phyloP scores from a whole-genome alignment of 2,888 invertebrate species.

The Microctonus brassicae region DNA sequence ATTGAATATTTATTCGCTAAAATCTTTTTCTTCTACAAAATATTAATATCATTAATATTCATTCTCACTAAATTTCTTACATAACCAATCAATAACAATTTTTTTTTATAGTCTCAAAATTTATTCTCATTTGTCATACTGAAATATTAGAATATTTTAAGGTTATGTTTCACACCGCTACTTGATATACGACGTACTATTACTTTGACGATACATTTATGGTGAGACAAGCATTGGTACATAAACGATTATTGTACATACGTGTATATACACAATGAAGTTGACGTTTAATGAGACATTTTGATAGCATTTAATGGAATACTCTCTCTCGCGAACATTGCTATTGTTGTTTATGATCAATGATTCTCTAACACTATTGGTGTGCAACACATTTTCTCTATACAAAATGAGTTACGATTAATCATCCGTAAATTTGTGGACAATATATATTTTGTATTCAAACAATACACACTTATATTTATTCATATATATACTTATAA shows the following conservation, averaged over 20 bases:
- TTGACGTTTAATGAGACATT: slow-evolving; percentile 59
- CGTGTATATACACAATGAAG: slow-evolving; percentile 16
- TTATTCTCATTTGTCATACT: too few species aligned
- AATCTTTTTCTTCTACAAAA: too few species aligned
- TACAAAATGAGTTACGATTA: background rate
- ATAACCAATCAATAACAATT: too few species aligned
- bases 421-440: background rate
- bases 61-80: too few species aligned
- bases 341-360: slow-evolving; percentile 51
- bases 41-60: too few species aligned
- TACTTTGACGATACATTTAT: slow-evolving; percentile 48
- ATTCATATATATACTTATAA: background rate
- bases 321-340: slow-evolving; percentile 41
- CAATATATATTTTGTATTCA: background rate
- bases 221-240: slow-evolving; percentile 41
- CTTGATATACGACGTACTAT: background rate
- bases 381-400: slow-evolving; percentile 23
- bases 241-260: slow-evolving; percentile 49
- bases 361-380: slow-evolving; percentile 36
- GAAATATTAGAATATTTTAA: background rate
- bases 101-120: too few species aligned
- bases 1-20: too few species aligned
- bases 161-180: background rate
- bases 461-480: background rate
- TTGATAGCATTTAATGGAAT: slow-evolving; percentile 63